Evolutionary conservation across 2,113 vertebrate species (phyloP), one percentile per base, ranked within the genome.

Genomic region (Falco punctatus): DNA sequence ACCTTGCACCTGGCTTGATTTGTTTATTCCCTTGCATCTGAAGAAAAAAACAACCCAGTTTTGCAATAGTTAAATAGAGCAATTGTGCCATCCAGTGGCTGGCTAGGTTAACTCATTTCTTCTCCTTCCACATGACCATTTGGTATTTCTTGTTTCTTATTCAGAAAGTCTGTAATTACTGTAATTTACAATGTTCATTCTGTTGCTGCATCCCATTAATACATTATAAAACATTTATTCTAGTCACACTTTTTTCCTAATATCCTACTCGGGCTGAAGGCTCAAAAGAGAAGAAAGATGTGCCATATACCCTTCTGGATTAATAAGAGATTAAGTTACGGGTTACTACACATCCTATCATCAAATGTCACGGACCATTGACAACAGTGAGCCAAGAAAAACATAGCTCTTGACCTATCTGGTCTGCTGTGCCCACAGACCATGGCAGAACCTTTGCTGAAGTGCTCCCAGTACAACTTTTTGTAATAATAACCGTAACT

Each of bases 11-110:
- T 18, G 46, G 5, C 13, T 49, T 66, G 52, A 49, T 71, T 87
- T 81, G 62, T 91, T 95, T 91, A 72, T 70, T 77, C 42, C 13
- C 24, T 62, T 75, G 32, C 17, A 66, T 17, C 33, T 42, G 27
- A 55, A 67, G 42, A 9, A 35, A 32, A 85, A 82, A 80, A 58
- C 24, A 30, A 72, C 27, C 5, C 52, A 83, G 81, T 82, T 96
- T 90, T 78, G 79, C 79, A 94, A 94, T 35, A 83, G 88, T 95
- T 93, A 94, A 96, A 94, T 90, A 90, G 94, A 94, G 79, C 97
- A 97, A 97, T 91, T 97, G 64, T 96, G 96, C 97, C 97, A 97
- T 95, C 97, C 81, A 96, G 96, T 96, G 96, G 96, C 59, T 96
- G 77, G 13, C 78, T 52, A 46, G 16, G 59, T 67, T 90, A 97